A percentile compares a stretch with the other conserved stretches of the same genome.
phyloP scores from a whole-genome alignment of 2,113 vertebrate species.

The Carassius carassius region DNA sequence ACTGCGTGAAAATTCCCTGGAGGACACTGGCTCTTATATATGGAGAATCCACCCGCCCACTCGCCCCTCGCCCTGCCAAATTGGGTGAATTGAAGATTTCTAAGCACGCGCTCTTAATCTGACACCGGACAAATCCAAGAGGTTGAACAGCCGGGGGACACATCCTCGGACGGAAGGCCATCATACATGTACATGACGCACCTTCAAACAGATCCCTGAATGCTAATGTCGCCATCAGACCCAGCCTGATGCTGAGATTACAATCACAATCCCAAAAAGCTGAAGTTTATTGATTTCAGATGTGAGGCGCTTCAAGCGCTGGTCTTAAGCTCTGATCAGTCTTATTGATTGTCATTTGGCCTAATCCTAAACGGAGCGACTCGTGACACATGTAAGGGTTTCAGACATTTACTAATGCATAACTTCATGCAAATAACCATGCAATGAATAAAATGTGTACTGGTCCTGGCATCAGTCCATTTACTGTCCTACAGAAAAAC shows the following conservation, averaged over 20 bases:
- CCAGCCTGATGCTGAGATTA: conserved; percentile 24
- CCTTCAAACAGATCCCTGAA: background rate
- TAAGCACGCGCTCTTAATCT: conserved; percentile 89
- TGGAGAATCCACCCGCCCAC: conserved; percentile 65
- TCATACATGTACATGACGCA: conserved; percentile 7
- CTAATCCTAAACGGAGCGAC: background rate
- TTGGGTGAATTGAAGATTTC: conserved; percentile 85
- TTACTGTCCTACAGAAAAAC: background rate
- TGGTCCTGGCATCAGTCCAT: background rate
- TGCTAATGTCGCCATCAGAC: conserved; percentile 21
- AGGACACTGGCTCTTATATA: conserved; percentile 73
- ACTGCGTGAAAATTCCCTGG: conserved; percentile 64
- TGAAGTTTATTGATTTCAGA: conserved; percentile 65
- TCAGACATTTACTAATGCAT: background rate
- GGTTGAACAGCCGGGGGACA: conserved; percentile 77
- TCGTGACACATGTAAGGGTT: background rate
- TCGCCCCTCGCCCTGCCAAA: conserved; percentile 74
- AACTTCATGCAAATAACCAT: background rate
- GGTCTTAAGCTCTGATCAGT: conserved; percentile 70
- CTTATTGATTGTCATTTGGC: conserved; percentile 70
- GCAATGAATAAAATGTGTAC: conserved; percentile 3
- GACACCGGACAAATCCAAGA: conserved; percentile 83
- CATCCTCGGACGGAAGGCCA: conserved; percentile 71
- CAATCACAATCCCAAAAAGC: conserved; percentile 46
- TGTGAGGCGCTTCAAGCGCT: conserved; percentile 45